Conservation (phyloP, 1,140 invertebrate genomes). For the Hypsibius dujardini region DNA sequence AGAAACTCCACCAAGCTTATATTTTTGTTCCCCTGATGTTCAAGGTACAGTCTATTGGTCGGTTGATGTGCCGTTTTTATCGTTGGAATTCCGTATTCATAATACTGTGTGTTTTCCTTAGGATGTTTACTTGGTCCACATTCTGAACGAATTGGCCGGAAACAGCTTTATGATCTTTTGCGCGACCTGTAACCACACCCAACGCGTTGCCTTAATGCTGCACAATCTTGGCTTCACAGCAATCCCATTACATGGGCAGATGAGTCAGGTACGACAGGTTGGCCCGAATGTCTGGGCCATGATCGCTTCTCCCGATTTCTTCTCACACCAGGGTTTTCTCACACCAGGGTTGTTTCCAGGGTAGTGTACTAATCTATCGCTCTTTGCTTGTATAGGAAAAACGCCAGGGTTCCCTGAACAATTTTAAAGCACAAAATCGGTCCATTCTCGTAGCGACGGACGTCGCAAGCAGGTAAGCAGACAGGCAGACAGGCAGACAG, state of each 20-base stretch:
- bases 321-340: too few relatives aligned
- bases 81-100: neutral
- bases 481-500: too few relatives aligned
- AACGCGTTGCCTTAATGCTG: constrained; percentile 67
- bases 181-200: constrained; percentile 74
- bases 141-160: constrained; percentile 83
- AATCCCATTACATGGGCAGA: constrained; percentile 89
- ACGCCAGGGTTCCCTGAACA: constrained; percentile 68
- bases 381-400: constrained; percentile 55
- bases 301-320: too few relatives aligned
- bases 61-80: too few relatives aligned
- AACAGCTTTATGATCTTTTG: constrained; percentile 96
- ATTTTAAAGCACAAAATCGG: constrained; percentile 72
- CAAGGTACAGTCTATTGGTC: constrained; percentile 59
- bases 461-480: constrained; percentile 89
- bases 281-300: neutral
- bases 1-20: constrained; percentile 84
- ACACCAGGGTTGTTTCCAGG: too few relatives aligned
- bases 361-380: too few relatives aligned
- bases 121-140: constrained; percentile 89
- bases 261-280: constrained; percentile 45
- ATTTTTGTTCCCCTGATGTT: constrained; percentile 87
- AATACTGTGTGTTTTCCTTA: constrained; percentile 32
- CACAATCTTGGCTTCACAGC: constrained; percentile 70
- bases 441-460: constrained; percentile 72